These are phyloP conservation scores for Euthynnus affinis DNA, from an alignment of 2,797 vertebrate genomes.

Conservation along the genomic window DNA sequence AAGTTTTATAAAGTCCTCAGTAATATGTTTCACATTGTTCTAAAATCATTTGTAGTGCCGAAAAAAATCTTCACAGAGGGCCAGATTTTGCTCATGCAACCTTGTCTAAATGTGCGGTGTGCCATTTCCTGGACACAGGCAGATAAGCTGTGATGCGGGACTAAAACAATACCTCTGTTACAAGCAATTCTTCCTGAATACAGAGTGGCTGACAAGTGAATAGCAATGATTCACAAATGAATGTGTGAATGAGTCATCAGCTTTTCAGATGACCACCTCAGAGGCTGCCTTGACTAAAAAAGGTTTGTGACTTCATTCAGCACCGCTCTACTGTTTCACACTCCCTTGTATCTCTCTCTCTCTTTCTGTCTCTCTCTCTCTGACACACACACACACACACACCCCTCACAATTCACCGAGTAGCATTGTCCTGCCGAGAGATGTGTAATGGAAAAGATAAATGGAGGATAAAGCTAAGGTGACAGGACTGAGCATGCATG, in stretches of 20 bases:
- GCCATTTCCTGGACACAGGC: slow-evolving; percentile 72
- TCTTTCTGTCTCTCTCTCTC: slow-evolving; percentile 13
- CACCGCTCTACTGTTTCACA: slow-evolving; percentile 55
- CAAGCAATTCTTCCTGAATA: slow-evolving; percentile 68
- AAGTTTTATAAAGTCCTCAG: slow-evolving; percentile 42
- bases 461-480: slow-evolving; percentile 90
- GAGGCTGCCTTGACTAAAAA: slow-evolving; percentile 83
- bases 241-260: slow-evolving; percentile 92
- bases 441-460: slow-evolving; percentile 92
- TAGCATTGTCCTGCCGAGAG: slow-evolving; percentile 85
- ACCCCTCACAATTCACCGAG: slow-evolving; percentile 77
- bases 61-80: slow-evolving; percentile 19
- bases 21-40: slow-evolving; percentile 35
- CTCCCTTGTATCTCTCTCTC: slow-evolving; percentile 49
- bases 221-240: slow-evolving; percentile 83
- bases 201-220: slow-evolving; percentile 83
- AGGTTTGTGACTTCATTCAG: slow-evolving; percentile 78
- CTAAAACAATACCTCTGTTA: slow-evolving; percentile 80
- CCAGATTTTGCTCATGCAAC: slow-evolving; percentile 54
- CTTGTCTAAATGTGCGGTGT: slow-evolving; percentile 61
- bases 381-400: slow-evolving; percentile 42
- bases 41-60: slow-evolving; percentile 27
- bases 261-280: slow-evolving; percentile 87
- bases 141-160: slow-evolving; percentile 73
- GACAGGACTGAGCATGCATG: slow-evolving; percentile 75